These are phyloP conservation scores for Battus philenor DNA, from an alignment of 1,140 invertebrate genomes.

Conservation along the genomic window DNA sequence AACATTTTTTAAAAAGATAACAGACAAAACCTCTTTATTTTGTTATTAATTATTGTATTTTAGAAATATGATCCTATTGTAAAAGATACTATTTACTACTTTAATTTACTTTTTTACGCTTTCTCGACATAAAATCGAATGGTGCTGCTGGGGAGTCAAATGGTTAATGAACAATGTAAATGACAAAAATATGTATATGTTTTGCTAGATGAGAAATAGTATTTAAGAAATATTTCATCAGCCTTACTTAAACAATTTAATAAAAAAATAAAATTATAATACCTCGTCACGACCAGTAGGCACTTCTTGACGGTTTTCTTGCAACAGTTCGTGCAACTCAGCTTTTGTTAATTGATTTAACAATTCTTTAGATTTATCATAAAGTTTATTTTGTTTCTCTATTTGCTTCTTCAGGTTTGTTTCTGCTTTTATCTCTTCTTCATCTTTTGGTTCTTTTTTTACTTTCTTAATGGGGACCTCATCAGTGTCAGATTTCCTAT, in stretches of 20 bases:
- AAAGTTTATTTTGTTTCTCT: conserved; percentile 86
- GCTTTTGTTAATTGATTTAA: conserved; percentile 76
- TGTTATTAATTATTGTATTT: too few relatives aligned
- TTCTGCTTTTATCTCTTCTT: conserved; percentile 66
- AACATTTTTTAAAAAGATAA: too few relatives aligned
- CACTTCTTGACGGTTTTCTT: conserved; percentile 83
- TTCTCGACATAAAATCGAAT: too few relatives aligned
- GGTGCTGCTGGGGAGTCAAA: too few relatives aligned
- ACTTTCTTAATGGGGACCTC: conserved; percentile 81
- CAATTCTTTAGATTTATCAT: conserved; percentile 83
- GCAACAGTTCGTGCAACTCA: conserved; percentile 81
- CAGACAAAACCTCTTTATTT: too few relatives aligned
- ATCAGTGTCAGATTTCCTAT: conserved; percentile 77
- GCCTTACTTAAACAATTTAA: conserved; percentile 3
- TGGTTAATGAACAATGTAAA: too few relatives aligned
- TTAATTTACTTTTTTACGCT: too few relatives aligned
- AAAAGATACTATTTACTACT: too few relatives aligned
- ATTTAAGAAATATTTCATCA: too few relatives aligned
- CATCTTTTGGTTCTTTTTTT: conserved; percentile 79
- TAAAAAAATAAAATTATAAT: conserved; percentile 21
- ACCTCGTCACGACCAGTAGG: conserved; percentile 80
- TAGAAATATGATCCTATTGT: too few relatives aligned
- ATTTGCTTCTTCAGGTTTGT: conserved; percentile 76
- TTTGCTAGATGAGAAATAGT: too few relatives aligned
- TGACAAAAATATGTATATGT: too few relatives aligned